Evolutionary conservation across 2,113 vertebrate genomes (phyloP), one percentile per base, ranked within the genome.

Genomic region (Sinocyclocheilus anshuiensis): DNA sequence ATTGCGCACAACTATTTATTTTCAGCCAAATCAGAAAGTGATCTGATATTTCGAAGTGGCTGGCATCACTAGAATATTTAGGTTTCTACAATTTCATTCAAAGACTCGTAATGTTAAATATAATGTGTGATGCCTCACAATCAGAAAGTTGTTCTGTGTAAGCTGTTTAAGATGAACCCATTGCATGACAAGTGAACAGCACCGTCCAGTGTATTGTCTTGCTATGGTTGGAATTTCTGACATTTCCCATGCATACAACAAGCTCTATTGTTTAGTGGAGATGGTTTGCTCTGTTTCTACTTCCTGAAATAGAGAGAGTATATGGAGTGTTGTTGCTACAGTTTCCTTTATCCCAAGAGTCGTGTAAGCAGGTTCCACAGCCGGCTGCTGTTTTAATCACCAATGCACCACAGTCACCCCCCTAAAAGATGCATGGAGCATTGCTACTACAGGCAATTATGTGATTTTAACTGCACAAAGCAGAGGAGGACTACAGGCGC

Each of bases 311-410:
- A n/a, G 6, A 83, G 2, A 81, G 39, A 65, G 13, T 24, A 26
- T 81, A 42, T 12, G 12, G n/a, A 67, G 42, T 71, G 45, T 36
- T 71, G 65, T 71, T 50, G 65, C 24, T 71, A 71, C 5, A 6
- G 10, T 71, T 71, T 36, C 63, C 5, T 55, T 48, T 1, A 45
- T 71, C 45, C 63, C 45, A 20, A 36, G 45, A 50, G 24, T 55
- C 11, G 0, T 53, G 26, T 15, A 15, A 80, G 20, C 48, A 77
- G 76, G 7, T 45, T 45, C 36, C 36, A 63, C 59, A 26, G 59
- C 16, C 1, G 59, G 15, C 39, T 81, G 79, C 39, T 67, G 79
- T 81, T 81, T 81, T 81, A 65, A 81, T 81, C 79, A 81, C n/a
- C 59, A 65, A 29, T 45, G n/a, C 36, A 81, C 36, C 22, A 61